Evolutionary conservation across 92 coral and sea anemone genomes (phyloP), one percentile per base, ranked within the genome.

Genomic region (Epizoanthus fatuus): DNA sequence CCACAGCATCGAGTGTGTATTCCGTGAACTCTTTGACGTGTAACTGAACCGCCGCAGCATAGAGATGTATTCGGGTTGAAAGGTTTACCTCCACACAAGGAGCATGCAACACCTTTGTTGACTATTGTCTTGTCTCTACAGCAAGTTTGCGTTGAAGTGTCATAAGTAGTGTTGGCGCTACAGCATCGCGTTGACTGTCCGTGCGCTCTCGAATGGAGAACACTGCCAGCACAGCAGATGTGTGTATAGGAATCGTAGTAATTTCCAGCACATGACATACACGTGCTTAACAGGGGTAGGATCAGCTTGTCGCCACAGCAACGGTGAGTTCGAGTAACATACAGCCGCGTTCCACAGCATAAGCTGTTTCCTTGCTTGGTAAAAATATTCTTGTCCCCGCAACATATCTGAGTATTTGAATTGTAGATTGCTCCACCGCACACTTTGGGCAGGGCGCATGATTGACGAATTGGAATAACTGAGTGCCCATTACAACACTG

Each of bases 1-100:
- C 63, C 63, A 58, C 63, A 58, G 63, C 63, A 58, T n/a, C 63
- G 25, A 58, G 63, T 58, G 63, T 58, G 20, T 16, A 58, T 19
- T 12, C 56, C 56, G 3, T 52, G 14, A 52, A 52, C 56, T 52
- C 3, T 52, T 52, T 52, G 56, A 8, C 56, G 56, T 52, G 3
- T 52, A 8, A 52, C 9, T 8, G 56, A 52, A 14, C 14, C 14
- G 56, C 56, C 14, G 56, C 56, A 52, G 14, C 56, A 52, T 52
- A 52, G 9, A 14, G 56, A 52, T 14, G 14, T 52, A 52, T 14
- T 52, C 14, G 56, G 56, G 14, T 52, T 14, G 14, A 52, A 52
- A 52, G 56, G 56, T 8, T 52, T 52, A 52, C 56, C 56, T 52
- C 56, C 11, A 14, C 56, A 52, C 14, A 52, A 52, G 56, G 9